Evolutionary conservation across 2,888 invertebrate species (phyloP), one percentile per base, ranked within the genome.

Genomic region (Aporophyla lueneburgensis): DNA sequence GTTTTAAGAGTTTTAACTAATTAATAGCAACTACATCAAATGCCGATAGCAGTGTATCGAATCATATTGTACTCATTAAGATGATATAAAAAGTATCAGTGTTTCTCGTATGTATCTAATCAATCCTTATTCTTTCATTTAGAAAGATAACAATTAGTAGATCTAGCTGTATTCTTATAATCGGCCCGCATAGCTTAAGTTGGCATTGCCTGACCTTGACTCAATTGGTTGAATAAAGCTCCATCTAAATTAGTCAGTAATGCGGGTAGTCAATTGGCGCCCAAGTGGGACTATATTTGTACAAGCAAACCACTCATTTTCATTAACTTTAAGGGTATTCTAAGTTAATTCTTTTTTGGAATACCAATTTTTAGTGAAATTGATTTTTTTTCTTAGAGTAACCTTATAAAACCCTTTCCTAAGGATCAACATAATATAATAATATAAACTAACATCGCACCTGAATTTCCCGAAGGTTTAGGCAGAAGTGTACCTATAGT

Each of bases 231-330:
- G 56, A 68, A 53, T 74, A 58, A 40, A 80, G 33, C 16, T 51
- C 49, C 10, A 56, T 46, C 24, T 56, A 27, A 56, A 67, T 24
- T 24, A 46, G 40, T 54, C 24, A 24, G 49, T 33, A 40, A 74
- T 80, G 53, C 65, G 78, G 80, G 78, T 12, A 3, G 16, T 51
- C 68, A 66, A 75, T 80, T 79, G 81, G 81, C 81, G 69, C 75
- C 65, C 65, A 69, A 80, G n/a, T 80, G 80, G 46, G 51, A n/a
- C 56, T 67, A 80, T 80, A 67, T 62, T 80, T 74, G 62, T 33
- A 33, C 16, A 40, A n/a, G 14, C 24, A 65, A n/a, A 56, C n/a
- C 54, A 78, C 40, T 51, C 5, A 24, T 59, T 16, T 40, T 54
- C 53, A 54, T 14, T 71, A 40, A 14, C n/a, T 69, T 54, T 19